Base-by-base conservation (phyloP, 2,797 vertebrate species). In the Leptoclinus maculatus region DNA sequence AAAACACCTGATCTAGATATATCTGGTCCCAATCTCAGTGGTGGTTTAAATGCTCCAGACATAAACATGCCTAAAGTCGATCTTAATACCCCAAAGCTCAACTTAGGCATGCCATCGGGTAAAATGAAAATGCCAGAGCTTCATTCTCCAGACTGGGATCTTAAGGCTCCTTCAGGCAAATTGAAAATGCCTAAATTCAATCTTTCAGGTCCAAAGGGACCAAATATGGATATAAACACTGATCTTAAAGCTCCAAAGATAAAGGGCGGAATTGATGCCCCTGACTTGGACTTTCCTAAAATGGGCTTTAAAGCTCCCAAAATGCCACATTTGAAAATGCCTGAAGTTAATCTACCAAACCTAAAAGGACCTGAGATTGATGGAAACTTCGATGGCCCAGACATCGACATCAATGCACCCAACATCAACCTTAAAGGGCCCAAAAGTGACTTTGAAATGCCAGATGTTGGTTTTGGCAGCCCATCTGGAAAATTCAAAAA, bases 321-420 rank as follows among this genome's bases (percentile, higher is more conserved):
- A 60, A 84, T 86, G 81, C 89, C 90, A 1, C 87, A 91, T 74
- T 0, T 92, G 1, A 93, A 90, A 23, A 76, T 84, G 75, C 91
- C 91, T 0, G 83, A 84, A 80, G 17, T 91, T 27, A 60, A 5
- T 12, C 0, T 80, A 0, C 68, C 92, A 34, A 66, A 43, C 25
- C 11, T 90, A 0, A 92, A 90, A 78, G 82, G 78, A 49, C 92
- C 90, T 53, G 79, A 84, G 2, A 53, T 91, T 60, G 83, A 90
- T 59, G 85, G 80, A 0, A 65, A 88, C 12, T 60, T 93, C 0
- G 66, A 89, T 58, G 59, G 58, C 1, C 90, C 88, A 68, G 82
- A 78, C 9, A 9, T 91, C 17, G 82, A 87, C 21, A 51, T 87
- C 3, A 80, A 83, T 76, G 75, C 58, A 41, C 79, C 90, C 5